Conservation (phyloP, 2,113 vertebrate genomes). For the Terrapene triunguis region DNA sequence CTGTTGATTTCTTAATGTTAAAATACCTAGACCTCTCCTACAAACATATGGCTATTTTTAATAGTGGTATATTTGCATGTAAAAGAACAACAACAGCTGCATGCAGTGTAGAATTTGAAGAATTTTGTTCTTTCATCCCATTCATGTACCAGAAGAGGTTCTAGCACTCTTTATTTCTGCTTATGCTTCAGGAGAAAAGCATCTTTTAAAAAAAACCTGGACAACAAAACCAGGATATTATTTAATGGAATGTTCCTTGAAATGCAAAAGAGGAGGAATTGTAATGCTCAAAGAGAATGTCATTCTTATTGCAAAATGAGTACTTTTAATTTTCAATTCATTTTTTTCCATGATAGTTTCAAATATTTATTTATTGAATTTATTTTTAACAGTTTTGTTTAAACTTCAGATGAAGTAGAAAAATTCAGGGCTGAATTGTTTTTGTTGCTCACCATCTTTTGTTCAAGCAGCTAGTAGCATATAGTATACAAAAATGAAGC, state of each 20-base stretch:
- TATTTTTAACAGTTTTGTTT: constrained; percentile 36
- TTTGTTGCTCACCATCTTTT: background rate
- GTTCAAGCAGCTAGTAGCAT: constrained; percentile 57
- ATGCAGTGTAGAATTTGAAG: background rate
- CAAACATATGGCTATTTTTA: background rate
- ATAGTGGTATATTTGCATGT: background rate
- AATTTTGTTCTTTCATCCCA: background rate
- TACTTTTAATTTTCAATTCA: background rate
- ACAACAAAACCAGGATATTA: background rate
- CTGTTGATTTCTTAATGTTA: background rate
- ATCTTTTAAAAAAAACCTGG: background rate
- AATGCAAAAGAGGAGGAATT: background rate
- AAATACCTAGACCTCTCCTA: background rate
- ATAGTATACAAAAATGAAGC: constrained; percentile 42
- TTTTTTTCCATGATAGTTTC: background rate
- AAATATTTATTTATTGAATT: background rate
- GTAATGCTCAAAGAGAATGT: background rate
- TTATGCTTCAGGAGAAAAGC: background rate
- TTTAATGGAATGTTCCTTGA: background rate
- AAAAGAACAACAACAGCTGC: background rate
- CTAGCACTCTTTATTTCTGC: background rate
- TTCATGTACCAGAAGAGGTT: background rate
- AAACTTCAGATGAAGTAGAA: constrained; percentile 26
- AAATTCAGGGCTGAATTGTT: constrained; percentile 20
- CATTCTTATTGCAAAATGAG: background rate